phyloP scores from a whole-genome alignment of 2,113 vertebrate species.

The Colossoma macropomum region DNA sequence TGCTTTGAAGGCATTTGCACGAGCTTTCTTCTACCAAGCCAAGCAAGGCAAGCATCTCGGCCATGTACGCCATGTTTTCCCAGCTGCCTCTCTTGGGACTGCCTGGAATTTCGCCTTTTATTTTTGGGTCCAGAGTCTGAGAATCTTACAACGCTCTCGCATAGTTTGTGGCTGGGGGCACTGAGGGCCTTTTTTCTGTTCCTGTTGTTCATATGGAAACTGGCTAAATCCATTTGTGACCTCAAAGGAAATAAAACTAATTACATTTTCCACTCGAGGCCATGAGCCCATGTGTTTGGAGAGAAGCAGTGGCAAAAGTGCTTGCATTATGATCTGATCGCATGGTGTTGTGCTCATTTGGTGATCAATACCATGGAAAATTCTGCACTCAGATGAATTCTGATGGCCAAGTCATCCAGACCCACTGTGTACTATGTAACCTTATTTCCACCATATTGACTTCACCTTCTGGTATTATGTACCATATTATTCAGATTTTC shows the following conservation, averaged over 20 bases:
- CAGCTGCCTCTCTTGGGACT: constrained; percentile 52
- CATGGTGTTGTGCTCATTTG: not conserved
- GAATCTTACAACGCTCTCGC: not conserved
- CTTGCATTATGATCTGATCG: not conserved
- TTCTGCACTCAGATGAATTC: not conserved
- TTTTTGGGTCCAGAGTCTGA: constrained; percentile 22
- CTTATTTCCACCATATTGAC: no score
- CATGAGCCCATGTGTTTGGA: constrained; percentile 13
- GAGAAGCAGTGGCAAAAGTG: not conserved
- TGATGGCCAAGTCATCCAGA: not conserved
- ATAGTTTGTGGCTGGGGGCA: not conserved
- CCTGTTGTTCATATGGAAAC: not conserved
- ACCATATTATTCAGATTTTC: not conserved
- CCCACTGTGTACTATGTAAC: not conserved
- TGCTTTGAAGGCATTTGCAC: not conserved
- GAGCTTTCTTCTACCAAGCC: not conserved
- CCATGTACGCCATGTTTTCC: constrained; percentile 48
- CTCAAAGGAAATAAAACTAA: constrained; percentile 29
- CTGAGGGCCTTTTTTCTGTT: constrained; percentile 27
- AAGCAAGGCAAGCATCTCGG: constrained; percentile 14
- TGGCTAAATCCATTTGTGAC: constrained; percentile 3
- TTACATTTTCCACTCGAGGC: constrained; percentile 1
- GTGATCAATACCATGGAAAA: not conserved
- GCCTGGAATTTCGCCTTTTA: constrained; percentile 27
- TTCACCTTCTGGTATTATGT: not conserved